Evolutionary conservation across 2,888 invertebrate species (phyloP), one percentile per base, ranked within the genome.

Genomic region (Xestia rhomboidea): DNA sequence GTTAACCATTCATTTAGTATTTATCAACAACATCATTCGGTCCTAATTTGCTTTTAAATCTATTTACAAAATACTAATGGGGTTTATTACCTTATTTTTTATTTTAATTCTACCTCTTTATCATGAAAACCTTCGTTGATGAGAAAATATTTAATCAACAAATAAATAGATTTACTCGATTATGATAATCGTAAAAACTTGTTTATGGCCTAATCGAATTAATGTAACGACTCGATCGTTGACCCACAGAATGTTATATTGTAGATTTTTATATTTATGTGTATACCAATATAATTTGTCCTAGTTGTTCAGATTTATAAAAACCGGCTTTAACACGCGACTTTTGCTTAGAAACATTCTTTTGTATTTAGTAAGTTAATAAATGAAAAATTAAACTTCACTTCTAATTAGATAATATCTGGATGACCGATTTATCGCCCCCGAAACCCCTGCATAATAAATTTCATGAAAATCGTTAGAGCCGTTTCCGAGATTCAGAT

Each of bases 191-290:
- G 30, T 41, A 78, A 83, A 81, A 83, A 77, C 15, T 71, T 82
- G 77, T 84, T 82, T 71, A 76, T 73, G 51, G 34, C 74, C 51
- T 76, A 75, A 77, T 81, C 30, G 24, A 86, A 79, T 80, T 75
- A 80, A 75, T 76, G 41, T 71, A 68, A 76, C 49, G 49, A 78
- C 7, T 79, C 70, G 82, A 83, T 79, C 87, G 63, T 82, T 84
- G 86, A 88, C 89, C 88, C 75, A 83, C 75, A 84, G 67, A 63
- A 63, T 78, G 7, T 77, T 41, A 13, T 38, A 71, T 46, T 78
- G 30, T 74, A 70, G 72, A 78, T 74, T 68, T 88, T 73, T 75
- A 84, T 81, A 79, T 81, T 76, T 70, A 79, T 83, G 34, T 69
- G 46, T 54, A 68, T 27, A 72, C 62, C 38, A 73, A 72, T 80